Evolutionary conservation across 2,113 vertebrate species (phyloP), one percentile per base, ranked within the genome.

Genomic region (Ondatra zibethicus): DNA sequence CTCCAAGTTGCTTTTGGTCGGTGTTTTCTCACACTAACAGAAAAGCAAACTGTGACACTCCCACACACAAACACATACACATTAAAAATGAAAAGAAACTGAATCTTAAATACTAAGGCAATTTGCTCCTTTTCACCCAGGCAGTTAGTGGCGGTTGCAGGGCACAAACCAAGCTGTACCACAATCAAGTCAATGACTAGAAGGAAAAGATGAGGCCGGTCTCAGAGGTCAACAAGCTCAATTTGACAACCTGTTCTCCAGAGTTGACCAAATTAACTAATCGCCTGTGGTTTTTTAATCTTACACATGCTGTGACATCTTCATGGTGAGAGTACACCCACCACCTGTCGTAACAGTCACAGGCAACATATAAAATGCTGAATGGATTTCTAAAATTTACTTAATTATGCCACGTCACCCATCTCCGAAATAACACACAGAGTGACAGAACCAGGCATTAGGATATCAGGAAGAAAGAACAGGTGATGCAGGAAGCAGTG

Each of bases 351-450:
- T 36, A 63, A 77, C 47, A 88, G 42, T 66, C 93, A 92, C 63
- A 70, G 29, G 11, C 13, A 47, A 58, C 82, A 50, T 1, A 16
- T 8, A 52, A 85, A 91, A 21, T 8, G 25, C 2, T 93, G 93
- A 97, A 98, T 93, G 93, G 45, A 76, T 78, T 96, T 93, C 97
- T 94, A 85, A 97, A 94, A 95, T 89, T 93, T 68, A 70, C 92
- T 96, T 93, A 95, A 96, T 94, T 93, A 84, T 47, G 29, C 31
- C 63, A 68, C 42, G 90, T 93, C 96, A 90, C n/a, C 88, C 63
- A 5, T 61, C 89, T 95, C 78, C 90, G 78, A 87, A 95, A 89
- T 94, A 78, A 52, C 88, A 76, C 1, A 2, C 17, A 0, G 27
- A 61, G 75, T 52, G 96, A 96, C 89, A 91, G 82, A 63, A 52